Evolutionary conservation across 2,113 vertebrate species (phyloP), one percentile per base, ranked within the genome.

Genomic region (Rhineura floridana): DNA sequence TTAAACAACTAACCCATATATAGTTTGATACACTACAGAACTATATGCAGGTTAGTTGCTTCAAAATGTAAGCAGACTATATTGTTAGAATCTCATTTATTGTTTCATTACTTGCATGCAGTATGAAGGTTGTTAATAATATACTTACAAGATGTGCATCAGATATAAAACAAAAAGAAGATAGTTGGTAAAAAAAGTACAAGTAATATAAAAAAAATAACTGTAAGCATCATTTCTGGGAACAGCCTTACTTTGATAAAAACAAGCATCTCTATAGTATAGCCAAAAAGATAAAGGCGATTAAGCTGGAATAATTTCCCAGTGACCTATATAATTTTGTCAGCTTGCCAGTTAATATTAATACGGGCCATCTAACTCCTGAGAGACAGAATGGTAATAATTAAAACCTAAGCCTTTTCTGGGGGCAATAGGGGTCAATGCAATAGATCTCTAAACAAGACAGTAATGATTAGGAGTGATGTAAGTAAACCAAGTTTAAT

Each of bases 241-340:
- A 11, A 25, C 21, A 50, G 8, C 5, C 23, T 65, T 63, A 69
- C 82, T 83, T 50, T 67, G 73, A 78, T 55, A 19, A 80, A 86
- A 84, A 12, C 80, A 83, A 44, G 80, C 88, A 44, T 73, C 85
- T 80, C 72, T 72, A 89, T 82, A 63, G 87, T 70, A 87, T 91
- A 91, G 91, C 88, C 85, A 88, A 91, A 92, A 94, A 92, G 94
- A 95, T 94, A 94, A 96, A 96, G 89, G 90, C 91, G 95, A 96
- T 97, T 97, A 97, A 67, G 86, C 76, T 33, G 86, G 95, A 94
- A 95, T 97, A 96, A 96, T 94, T 96, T 93, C 89, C 87, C 92
- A 91, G 25, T 96, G 97, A 96, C 97, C 97, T 96, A 97, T 80
- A 96, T 97, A 94, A 90, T 92, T 79, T 94, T 91, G 90, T 84